These are phyloP conservation scores for Metaphire vulgaris DNA, from an alignment of 1,140 invertebrate species.

Conservation along the genomic window DNA sequence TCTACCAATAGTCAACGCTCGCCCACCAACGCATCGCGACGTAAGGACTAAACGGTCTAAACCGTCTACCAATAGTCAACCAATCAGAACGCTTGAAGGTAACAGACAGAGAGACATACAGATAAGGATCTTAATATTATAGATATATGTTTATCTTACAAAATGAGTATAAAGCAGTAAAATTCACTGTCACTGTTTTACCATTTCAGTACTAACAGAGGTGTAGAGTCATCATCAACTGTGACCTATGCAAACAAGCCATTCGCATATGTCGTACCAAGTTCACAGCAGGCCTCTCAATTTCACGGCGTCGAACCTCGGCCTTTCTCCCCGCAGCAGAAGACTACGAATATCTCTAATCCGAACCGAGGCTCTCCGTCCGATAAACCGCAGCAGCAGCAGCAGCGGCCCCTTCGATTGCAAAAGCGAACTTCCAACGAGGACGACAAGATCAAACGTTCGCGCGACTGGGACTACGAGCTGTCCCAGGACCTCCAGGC, in stretches of 20 bases:
- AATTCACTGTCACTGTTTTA: no score
- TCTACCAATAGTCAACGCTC: no score
- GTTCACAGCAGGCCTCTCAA: background rate
- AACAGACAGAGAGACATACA: no score
- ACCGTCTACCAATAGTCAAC: no score
- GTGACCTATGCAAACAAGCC: background rate
- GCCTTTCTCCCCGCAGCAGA: background rate
- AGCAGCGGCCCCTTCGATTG: background rate
- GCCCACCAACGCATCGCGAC: no score
- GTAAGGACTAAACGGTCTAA: no score
- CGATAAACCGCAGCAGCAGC: constrained; percentile 1
- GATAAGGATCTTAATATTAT: no score
- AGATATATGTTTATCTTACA: no score
- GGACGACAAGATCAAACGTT: constrained; percentile 45
- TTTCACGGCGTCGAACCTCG: background rate
- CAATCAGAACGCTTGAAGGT: no score
- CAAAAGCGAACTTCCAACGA: constrained; percentile 30
- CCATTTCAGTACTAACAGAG: no score
- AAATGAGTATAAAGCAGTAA: no score
- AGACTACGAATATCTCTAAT: background rate
- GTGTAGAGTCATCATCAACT: background rate
- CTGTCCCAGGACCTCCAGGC: constrained; percentile 90
- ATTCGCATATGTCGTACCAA: background rate
- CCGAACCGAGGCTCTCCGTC: background rate
- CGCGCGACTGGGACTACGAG: constrained; percentile 64